Evolutionary conservation across 2,888 invertebrate species (phyloP).

Genomic region (Lydus trimaculatus): DNA sequence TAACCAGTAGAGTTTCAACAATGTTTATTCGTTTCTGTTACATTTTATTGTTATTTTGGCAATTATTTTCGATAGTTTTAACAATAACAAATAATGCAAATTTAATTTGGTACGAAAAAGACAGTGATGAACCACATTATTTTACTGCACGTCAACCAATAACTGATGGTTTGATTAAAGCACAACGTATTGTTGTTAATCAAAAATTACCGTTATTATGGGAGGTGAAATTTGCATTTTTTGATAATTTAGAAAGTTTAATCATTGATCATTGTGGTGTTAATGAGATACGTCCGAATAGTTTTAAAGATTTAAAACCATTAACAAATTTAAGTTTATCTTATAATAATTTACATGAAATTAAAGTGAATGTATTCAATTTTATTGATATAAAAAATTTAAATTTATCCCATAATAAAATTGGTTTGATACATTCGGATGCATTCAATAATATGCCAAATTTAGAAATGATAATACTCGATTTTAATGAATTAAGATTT

Average conservation of each 20-base stretch:
- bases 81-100: slow-evolving; percentile 30
- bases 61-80: no score
- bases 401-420: slow-evolving; percentile 46
- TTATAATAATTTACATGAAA: slow-evolving; percentile 43
- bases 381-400: slow-evolving; percentile 40
- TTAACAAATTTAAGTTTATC: slow-evolving; percentile 43
- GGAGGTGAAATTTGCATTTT: slow-evolving; percentile 42
- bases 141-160: slow-evolving; percentile 38
- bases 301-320: slow-evolving; percentile 39
- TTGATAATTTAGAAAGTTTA: slow-evolving; percentile 40
- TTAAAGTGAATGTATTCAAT: slow-evolving; percentile 45
- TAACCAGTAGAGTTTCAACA: no score
- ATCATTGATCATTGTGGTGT: slow-evolving; percentile 44
- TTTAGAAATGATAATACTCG: slow-evolving; percentile 41
- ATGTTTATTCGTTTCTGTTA: neutral
- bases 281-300: slow-evolving; percentile 42
- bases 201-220: slow-evolving; percentile 42
- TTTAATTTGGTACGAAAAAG: slow-evolving; percentile 40
- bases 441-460: slow-evolving; percentile 48
- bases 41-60: neutral
- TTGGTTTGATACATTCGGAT: slow-evolving; percentile 40
- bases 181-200: slow-evolving; percentile 43
- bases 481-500: slow-evolving; percentile 46
- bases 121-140: slow-evolving; percentile 35
- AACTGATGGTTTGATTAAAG: slow-evolving; percentile 40